A percentile compares a stretch with the other conserved stretches of the same genome.
These are phyloP conservation scores for Nerophis lumbriciformis DNA, from an alignment of 2,113 vertebrate genomes.

Conservation along the genomic window DNA sequence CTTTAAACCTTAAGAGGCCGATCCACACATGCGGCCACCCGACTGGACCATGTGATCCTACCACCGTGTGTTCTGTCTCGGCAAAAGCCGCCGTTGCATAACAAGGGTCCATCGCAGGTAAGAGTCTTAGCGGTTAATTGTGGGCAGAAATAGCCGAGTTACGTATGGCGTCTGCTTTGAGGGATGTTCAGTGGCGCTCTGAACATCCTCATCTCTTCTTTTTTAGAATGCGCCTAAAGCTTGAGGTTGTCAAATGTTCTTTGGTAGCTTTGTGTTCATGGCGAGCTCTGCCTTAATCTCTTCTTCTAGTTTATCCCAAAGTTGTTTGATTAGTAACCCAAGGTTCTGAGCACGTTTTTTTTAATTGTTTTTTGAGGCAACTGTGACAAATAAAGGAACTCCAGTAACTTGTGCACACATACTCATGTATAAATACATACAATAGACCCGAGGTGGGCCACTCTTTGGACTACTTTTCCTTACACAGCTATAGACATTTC, in stretches of 20 bases:
- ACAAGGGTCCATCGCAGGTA: conserved; percentile 39
- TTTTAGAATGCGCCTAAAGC: conserved; percentile 17
- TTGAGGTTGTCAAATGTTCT: no score
- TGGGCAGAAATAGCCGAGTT: conserved; percentile 44
- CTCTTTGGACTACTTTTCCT: no score
- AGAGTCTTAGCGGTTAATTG: conserved; percentile 70
- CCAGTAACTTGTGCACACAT: no score
- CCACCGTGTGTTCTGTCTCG: background rate
- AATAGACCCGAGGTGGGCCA: no score
- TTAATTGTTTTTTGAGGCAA: no score
- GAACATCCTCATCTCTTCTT: conserved; percentile 16
- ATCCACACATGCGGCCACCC: background rate
- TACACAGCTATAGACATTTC: no score
- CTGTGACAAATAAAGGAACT: no score
- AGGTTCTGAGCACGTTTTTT: no score
- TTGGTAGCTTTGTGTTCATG: background rate
- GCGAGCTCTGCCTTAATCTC: no score
- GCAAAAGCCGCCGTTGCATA: conserved; percentile 47
- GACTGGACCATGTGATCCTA: conserved; percentile 21
- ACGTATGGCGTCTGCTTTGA: conserved; percentile 31
- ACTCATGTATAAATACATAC: no score
- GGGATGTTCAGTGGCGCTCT: conserved; percentile 35
- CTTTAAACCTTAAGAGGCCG: conserved; percentile 4
- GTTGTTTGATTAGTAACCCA: no score
- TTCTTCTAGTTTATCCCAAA: no score